Percentiles rank a stretch among this genome's conserved stretches.
These are phyloP conservation scores for Macrosteles quadrilineatus DNA, from an alignment of 1,140 invertebrate species.

Conservation along the genomic window DNA sequence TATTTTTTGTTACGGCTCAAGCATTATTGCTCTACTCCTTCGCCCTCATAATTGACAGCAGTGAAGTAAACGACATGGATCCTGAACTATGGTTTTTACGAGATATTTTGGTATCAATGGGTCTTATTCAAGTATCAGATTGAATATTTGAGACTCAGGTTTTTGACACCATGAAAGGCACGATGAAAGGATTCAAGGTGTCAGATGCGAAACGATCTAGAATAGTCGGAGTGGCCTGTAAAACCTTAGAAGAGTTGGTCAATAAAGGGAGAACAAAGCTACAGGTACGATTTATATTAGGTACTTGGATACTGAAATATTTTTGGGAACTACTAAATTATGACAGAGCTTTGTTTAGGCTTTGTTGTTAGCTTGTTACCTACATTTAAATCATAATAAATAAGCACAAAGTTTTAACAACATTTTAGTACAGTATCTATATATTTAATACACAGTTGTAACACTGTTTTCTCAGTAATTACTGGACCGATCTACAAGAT, in stretches of 20 bases:
- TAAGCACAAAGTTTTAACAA: not conserved
- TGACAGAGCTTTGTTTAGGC: not conserved
- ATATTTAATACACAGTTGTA: too few relatives aligned
- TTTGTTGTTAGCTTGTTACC: not conserved
- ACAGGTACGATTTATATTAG: conserved; percentile 60
- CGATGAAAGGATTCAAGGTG: conserved; percentile 69
- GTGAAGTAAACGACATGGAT: not conserved
- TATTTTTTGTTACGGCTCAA: not conserved
- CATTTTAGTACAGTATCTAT: not conserved
- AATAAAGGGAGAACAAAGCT: conserved; percentile 66
- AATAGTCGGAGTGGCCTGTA: conserved; percentile 68
- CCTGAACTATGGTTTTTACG: not conserved
- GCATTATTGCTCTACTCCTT: not conserved
- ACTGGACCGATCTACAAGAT: too few relatives aligned
- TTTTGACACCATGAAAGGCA: not conserved
- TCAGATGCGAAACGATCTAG: conserved; percentile 62
- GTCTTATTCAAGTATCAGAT: not conserved
- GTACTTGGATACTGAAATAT: not conserved
- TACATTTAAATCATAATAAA: not conserved
- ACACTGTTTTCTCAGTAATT: too few relatives aligned
- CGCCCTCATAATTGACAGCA: not conserved
- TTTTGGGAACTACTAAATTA: not conserved
- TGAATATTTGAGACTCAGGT: not conserved
- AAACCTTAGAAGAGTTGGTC: conserved; percentile 61
- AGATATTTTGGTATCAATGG: conserved; percentile 8